Percentiles rank a stretch among this genome's conserved stretches.
Evolutionary conservation across 2,797 vertebrate species (phyloP).

Genomic region (Acestrorhynchus altus): DNA sequence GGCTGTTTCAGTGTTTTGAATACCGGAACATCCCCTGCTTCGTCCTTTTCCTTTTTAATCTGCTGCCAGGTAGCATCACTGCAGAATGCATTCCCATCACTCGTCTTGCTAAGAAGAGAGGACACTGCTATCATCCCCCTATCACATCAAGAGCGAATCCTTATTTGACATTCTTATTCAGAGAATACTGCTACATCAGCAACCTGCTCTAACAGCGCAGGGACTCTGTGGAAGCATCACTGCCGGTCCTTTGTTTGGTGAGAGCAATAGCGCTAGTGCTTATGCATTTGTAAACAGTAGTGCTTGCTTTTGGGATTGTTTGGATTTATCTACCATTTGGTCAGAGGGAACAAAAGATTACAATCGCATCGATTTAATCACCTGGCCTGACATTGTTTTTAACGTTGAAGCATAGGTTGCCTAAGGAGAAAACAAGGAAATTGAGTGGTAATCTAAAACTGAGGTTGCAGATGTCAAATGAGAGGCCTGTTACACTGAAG

Average conservation of each 20-base stretch:
- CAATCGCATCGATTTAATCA: conserved; percentile 66
- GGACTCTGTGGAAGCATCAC: conserved; percentile 58
- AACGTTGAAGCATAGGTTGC: conserved; percentile 47
- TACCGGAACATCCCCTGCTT: not conserved
- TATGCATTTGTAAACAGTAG: conserved; percentile 71
- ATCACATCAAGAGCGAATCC: conserved; percentile 58
- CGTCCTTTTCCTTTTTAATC: not conserved
- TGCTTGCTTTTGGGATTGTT: conserved; percentile 65
- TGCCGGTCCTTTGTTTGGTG: conserved; percentile 62
- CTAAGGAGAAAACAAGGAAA: conserved; percentile 35
- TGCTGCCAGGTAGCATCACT: not conserved
- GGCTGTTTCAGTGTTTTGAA: not conserved
- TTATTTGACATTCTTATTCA: conserved; percentile 70
- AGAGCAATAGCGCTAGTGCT: conserved; percentile 19
- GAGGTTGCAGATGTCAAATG: conserved; percentile 21
- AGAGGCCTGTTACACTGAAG: conserved; percentile 33
- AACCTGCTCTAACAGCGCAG: conserved; percentile 59
- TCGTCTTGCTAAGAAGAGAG: conserved; percentile 33
- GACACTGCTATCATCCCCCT: conserved; percentile 39
- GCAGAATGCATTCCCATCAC: conserved; percentile 21
- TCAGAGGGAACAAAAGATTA: conserved; percentile 66
- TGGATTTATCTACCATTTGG: conserved; percentile 70
- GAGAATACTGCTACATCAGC: conserved; percentile 69
- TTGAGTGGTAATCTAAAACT: conserved; percentile 53
- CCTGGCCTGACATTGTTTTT: conserved; percentile 64